Evolutionary conservation across 92 coral and sea anemone genomes (phyloP).

Genomic region (Paramuricea clavata): DNA sequence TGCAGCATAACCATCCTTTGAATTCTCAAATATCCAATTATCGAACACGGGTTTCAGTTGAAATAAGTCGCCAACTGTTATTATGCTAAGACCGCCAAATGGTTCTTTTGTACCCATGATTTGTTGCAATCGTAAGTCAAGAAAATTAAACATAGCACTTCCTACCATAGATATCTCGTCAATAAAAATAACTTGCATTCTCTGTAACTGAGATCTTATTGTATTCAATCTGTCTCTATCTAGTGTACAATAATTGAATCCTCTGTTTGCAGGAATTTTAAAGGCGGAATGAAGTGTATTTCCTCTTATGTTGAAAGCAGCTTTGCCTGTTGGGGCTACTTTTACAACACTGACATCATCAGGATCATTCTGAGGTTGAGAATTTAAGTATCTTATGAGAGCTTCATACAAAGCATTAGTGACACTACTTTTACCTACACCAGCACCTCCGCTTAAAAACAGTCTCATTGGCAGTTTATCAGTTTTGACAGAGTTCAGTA

Average conservation of each 20-base stretch:
- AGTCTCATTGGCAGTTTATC: constrained; percentile 42
- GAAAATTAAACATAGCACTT: constrained; percentile 74
- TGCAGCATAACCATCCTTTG: neutral
- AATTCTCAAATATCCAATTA: neutral
- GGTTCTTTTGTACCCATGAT: constrained; percentile 48
- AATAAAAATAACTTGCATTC: constrained; percentile 58
- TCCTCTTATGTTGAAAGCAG: constrained; percentile 33
- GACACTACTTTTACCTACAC: constrained; percentile 73
- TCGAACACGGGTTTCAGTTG: constrained; percentile 62
- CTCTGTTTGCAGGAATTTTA: constrained; percentile 39
- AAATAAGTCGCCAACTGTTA: constrained; percentile 75
- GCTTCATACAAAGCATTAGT: constrained; percentile 76
- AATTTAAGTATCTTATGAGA: constrained; percentile 41
- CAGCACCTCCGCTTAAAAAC: constrained; percentile 63
- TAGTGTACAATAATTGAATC: constrained; percentile 36
- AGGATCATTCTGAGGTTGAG: constrained; percentile 44
- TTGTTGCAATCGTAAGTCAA: constrained; percentile 55
- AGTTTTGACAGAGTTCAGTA: constrained; percentile 48
- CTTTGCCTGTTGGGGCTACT: constrained; percentile 50
- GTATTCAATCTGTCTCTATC: constrained; percentile 58
- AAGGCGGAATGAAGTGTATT: constrained; percentile 62
- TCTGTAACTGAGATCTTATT: constrained; percentile 52
- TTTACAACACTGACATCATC: constrained; percentile 52
- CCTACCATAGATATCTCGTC: constrained; percentile 81
- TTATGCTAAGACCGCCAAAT: constrained; percentile 71